Evolutionary conservation across 2,888 invertebrate genomes (phyloP), one percentile per base, ranked within the genome.

Genomic region (Lithosia quadra): DNA sequence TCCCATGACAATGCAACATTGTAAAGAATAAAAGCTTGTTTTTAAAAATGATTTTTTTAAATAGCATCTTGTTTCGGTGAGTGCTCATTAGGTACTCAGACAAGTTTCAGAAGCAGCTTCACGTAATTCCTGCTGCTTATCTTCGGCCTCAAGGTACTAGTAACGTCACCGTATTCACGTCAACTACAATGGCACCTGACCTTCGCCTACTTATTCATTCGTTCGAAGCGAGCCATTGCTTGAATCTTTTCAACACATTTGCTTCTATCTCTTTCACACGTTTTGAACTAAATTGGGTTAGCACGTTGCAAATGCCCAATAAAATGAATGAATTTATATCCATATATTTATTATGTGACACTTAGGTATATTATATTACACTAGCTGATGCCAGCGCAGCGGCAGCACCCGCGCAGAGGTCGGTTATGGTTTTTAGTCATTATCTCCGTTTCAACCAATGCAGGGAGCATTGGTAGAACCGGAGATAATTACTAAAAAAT

Each of bases 181-280:
- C 84, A 87, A 88, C 87, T 86, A 93, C 93, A 93, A 92, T 93
- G 91, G 91, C 90, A 88, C 71, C 76, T 88, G 91, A 93, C 94
- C 94, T 94, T 94, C 92, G 91, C 94, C 94, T 91, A 94, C 90
- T 91, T 94, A 92, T 79, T 80, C 92, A 88, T 86, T 93, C 91
- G 90, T 87, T 92, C 87, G 91, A 78, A 92, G 90, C 93, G 89
- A 90, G 87, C 87, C 86, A 88, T 90, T 88, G 86, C 81, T 88
- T 86, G 85, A 88, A 91, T 93, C 91, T 92, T 90, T 92, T 91
- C 87, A 90, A 91, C 91, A 90, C 89, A 84, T 82, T 82, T 80
- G 73, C 79, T 78, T 82, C 82, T 79, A 73, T 84, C 88, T 84
- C 85, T 82, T 80, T 86, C 81, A 60, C 79, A 75, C 79, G 69